Evolutionary conservation across 2,797 vertebrate genomes (phyloP), one percentile per base, ranked within the genome.

Genomic region (Hypotaenidia philippensis): DNA sequence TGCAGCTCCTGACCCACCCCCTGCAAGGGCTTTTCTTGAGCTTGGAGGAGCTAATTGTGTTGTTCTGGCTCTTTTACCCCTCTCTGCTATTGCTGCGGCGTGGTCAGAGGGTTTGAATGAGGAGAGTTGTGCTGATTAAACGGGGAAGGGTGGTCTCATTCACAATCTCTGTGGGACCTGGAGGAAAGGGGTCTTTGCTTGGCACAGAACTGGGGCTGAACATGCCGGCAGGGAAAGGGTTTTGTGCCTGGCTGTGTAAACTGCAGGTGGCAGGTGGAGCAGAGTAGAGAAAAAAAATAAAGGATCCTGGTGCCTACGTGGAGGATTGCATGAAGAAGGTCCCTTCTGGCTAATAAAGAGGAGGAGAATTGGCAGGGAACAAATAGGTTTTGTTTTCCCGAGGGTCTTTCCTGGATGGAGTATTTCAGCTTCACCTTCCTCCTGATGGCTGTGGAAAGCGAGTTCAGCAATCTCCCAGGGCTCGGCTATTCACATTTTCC

Each of bases 391-490:
- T 88, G 41, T 91, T 68, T 91, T 74, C 60, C n/a, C 4, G 3
- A 60, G 40, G 21, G 31, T 17, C 34, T 59, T 90, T 94, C 63
- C 89, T 94, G 78, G 89, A 44, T 61, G 55, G 56, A 74, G 34
- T 29, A 45, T 85, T 92, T 93, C 75, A 82, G 81, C 60, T 87
- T 90, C 78, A 90, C 63, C 68, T 96, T 92, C 65, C 69, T 92
- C 71, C 68, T 34, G 59, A 36, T 53, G 60, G 38, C 64, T 92
- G 84, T 12, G n/a, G 27, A 76, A 87, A 92, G 75, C 3, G 70
- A 84, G 41, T 57, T 88, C 92, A 94, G 2, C 74, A 11, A 38
- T 55, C 70, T 95, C 92, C 83, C 86, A 83, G 66, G 86, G 63
- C 70, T 95, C 0, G 0, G 55, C 89, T 84, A 72, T 90, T 96